Conservation (phyloP, 2,797 vertebrate genomes). For the Mus caroli region DNA sequence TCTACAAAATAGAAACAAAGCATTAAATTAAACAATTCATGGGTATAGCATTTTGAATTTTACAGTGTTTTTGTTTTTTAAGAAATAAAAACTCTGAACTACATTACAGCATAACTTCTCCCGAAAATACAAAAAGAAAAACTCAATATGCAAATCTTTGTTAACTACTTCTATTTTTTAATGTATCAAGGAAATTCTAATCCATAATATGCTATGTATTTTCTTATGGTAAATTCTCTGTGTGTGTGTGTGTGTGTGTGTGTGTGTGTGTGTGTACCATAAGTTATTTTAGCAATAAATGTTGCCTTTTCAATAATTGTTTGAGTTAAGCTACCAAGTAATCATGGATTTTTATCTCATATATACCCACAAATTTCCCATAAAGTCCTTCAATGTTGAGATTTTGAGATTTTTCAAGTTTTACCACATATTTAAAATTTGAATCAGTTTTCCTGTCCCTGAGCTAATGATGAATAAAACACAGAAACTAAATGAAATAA, state of each 20-base stretch:
- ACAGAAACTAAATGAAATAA: constrained; percentile 45
- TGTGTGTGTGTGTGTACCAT: too few species aligned
- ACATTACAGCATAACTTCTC: constrained; percentile 26
- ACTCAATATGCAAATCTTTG: not conserved
- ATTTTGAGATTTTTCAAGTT: not conserved
- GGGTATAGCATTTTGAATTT: constrained; percentile 84
- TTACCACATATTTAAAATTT: constrained; percentile 48
- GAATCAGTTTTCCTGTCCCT: constrained; percentile 19
- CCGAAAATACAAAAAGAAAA: constrained; percentile 71
- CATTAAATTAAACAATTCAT: constrained; percentile 89
- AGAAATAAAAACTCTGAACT: constrained; percentile 66
- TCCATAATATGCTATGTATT: not conserved
- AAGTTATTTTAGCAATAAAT: not conserved
- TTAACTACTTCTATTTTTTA: constrained; percentile 29
- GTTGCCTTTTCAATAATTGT: constrained; percentile 29
- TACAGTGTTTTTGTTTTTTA: constrained; percentile 73
- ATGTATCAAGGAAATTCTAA: constrained; percentile 51
- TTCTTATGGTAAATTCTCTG: not conserved
- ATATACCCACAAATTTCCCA: constrained; percentile 42
- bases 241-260: not conserved
- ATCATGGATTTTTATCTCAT: constrained; percentile 40
- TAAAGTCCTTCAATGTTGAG: not conserved
- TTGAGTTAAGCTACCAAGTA: not conserved
- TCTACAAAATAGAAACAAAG: constrained; percentile 90
- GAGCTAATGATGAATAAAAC: constrained; percentile 63